Percentiles rank a stretch among this genome's conserved stretches.
Conservation (phyloP, 2,113 vertebrate genomes). For the Callithrix jacchus region DNA sequence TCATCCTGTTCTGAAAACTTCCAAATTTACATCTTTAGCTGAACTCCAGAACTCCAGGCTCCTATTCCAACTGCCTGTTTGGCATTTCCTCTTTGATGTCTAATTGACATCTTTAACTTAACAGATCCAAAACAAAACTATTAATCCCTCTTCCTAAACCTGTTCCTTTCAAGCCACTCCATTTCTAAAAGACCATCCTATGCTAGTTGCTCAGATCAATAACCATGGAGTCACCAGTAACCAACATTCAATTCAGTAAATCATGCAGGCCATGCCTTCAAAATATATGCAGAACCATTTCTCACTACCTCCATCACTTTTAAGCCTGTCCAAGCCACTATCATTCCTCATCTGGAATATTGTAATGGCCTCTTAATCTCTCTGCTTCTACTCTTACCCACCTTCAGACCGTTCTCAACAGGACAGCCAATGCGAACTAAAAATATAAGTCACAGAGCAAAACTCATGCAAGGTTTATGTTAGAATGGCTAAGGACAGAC, state of each 20-base stretch:
- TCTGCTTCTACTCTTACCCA: not conserved
- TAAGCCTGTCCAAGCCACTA: not conserved
- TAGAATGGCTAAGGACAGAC: not conserved
- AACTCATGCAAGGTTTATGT: not conserved
- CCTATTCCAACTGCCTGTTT: not conserved
- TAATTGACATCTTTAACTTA: not conserved
- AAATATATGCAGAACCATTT: not conserved
- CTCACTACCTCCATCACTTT: not conserved
- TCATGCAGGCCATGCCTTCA: not conserved
- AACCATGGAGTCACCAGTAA: not conserved
- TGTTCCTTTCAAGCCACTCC: not conserved
- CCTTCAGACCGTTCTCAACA: not conserved
- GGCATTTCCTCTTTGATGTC: not conserved
- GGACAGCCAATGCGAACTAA: not conserved
- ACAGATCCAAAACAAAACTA: not conserved
- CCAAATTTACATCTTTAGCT: not conserved
- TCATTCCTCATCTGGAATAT: not conserved
- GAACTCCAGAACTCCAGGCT: not conserved
- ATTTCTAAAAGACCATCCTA: not conserved
- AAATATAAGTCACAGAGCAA: not conserved
- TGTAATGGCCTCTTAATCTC: not conserved
- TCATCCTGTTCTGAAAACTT: not conserved
- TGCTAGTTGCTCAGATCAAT: not conserved
- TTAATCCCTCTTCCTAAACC: not conserved
- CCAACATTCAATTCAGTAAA: not conserved